Base-by-base conservation (phyloP, 2,888 invertebrate genomes). In the Trissolcus japonicus region DNA sequence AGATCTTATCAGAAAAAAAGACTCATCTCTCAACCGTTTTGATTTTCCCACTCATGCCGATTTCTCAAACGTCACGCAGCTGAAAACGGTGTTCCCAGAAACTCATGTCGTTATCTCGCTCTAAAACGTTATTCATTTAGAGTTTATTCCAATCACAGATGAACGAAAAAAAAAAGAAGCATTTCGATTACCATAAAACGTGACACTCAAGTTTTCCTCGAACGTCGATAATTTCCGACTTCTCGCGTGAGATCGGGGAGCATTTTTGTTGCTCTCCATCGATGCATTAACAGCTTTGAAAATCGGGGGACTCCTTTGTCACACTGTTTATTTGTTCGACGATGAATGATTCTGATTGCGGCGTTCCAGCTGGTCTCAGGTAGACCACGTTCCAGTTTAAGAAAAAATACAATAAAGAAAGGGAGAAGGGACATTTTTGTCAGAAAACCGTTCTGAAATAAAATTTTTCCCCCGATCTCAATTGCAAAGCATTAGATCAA, bases 261-360 rank as follows among this genome's bases (percentile, higher is more conserved):
- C 62, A 56, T 57, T 61, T 29, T 60, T 67, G 67, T 67, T 53
- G 65, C 48, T 61, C 73, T 60, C 66, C 62, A 67, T 74, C 67
- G 67, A 67, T 48, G 74, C 21, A 74, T 74, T 74, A 74, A 74
- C 74, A 74, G 62, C 43, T 74, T 67, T 60, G 72, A 40, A 62
- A 67, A 67, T 67, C 61, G 54, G n/a, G n/a, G n/a, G 43, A 19
- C 16, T 68, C 62, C 46, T 55, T 63, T 43, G 50, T 51, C n/a
- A 13, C 19, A 48, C 7, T 53, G 63, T 75, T 75, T 68, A 68
- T 74, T 74, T 74, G 67, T 74, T 74, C 74, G 21, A 48, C 61
- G 74, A 68, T 63, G 74, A 75, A 75, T 67, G 68, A 63, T 75
- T 29, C 54, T 62, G 35, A 62, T 74, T 74, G 19, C 43, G 56